Evolutionary conservation across 2,113 vertebrate species (phyloP).

Genomic region (Esox niger): DNA sequence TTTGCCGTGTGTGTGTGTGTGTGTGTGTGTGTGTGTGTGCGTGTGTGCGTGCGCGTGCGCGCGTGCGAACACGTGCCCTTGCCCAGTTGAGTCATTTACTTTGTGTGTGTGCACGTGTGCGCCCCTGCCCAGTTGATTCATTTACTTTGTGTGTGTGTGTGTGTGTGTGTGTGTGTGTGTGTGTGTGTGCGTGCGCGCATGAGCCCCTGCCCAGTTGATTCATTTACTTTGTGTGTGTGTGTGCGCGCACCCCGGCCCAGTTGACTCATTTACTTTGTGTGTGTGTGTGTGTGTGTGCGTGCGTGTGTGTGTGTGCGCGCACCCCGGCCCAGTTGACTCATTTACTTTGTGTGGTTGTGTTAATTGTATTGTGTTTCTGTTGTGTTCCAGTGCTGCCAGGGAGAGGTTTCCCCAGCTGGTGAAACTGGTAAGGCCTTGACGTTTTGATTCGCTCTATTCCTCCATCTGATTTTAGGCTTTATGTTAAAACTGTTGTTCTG

Average conservation of each 20-base stretch:
- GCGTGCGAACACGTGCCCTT: no score
- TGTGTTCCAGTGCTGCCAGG: constrained; percentile 76
- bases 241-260: no score
- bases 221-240: constrained; percentile 69
- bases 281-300: no score
- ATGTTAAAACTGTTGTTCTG: constrained; percentile 5
- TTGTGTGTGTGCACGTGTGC: background rate
- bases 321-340: background rate
- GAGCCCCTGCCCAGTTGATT: no score
- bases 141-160: background rate
- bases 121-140: background rate
- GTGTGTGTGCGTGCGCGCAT: no score
- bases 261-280: no score
- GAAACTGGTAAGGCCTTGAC: constrained; percentile 78
- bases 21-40: no score
- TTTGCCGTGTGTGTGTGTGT: background rate
- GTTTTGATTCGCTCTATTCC: background rate
- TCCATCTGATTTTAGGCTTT: background rate
- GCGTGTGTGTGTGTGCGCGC: no score
- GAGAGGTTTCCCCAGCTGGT: constrained; percentile 86
- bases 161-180: no score
- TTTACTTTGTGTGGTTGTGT: background rate
- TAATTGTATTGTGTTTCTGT: constrained; percentile 19
- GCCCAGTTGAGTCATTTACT: background rate
- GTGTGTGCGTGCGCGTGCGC: no score